phyloP scores from a whole-genome alignment of 2,113 vertebrate genomes.

The Malurus elegans region DNA sequence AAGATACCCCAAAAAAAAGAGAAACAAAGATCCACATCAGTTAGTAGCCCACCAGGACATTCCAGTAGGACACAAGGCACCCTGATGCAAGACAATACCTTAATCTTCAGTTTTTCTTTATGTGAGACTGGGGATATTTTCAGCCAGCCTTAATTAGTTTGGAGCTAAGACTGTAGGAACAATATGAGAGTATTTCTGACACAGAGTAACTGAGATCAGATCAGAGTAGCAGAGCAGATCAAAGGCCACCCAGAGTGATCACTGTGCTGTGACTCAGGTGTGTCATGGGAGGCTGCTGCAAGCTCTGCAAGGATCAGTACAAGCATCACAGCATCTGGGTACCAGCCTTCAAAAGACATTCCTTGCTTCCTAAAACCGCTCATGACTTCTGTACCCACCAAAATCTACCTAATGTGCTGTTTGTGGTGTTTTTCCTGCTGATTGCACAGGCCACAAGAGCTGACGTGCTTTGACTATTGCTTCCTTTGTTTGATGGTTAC shows the following conservation, averaged over 20 bases:
- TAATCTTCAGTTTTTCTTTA: neutral
- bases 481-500: neutral
- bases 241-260: neutral
- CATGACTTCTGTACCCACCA: neutral
- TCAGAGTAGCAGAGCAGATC: neutral
- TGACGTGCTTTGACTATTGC: rapidly evolving
- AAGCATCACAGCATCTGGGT: neutral
- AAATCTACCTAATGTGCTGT: neutral
- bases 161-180: neutral
- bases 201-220: neutral
- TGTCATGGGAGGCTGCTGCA: neutral
- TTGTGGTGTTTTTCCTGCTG: neutral
- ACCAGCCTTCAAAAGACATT: neutral
- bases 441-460: neutral
- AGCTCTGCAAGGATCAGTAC: neutral
- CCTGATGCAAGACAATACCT: neutral
- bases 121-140: neutral
- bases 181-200: neutral
- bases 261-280: neutral
- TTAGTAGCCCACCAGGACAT: neutral
- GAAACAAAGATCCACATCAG: neutral
- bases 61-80: neutral
- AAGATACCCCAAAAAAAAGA: neutral
- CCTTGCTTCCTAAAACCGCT: neutral
- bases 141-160: neutral